These are phyloP conservation scores for Pelmatolapia mariae DNA, from an alignment of 2,113 vertebrate genomes.

Conservation along the genomic window DNA sequence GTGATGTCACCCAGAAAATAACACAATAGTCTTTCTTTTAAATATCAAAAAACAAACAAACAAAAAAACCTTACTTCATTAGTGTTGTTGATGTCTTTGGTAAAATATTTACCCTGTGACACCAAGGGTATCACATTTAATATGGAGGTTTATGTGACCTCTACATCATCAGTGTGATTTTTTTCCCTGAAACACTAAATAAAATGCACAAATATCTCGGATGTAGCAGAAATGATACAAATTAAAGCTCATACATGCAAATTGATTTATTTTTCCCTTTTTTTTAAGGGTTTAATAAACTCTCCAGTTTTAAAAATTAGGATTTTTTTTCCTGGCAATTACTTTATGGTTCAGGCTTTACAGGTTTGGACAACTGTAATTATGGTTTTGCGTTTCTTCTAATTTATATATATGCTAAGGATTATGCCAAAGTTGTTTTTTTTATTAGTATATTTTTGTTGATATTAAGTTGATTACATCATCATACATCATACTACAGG, in stretches of 20 bases:
- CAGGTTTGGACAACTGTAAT: background rate
- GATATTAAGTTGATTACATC: background rate
- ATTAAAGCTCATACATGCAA: background rate
- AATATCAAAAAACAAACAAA: background rate
- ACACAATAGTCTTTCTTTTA: background rate
- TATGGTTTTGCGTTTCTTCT: background rate
- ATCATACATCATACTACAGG: background rate
- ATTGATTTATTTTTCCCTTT: background rate
- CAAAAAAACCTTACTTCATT: background rate
- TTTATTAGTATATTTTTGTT: background rate
- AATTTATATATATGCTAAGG: background rate
- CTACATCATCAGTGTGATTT: background rate
- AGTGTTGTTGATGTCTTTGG: background rate
- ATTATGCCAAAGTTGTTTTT: background rate
- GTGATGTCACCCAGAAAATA: background rate
- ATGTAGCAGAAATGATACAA: background rate
- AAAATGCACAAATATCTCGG: background rate
- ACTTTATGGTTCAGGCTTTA: background rate
- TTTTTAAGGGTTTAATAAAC: background rate
- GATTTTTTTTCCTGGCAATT: background rate
- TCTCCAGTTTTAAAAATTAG: too few relatives aligned
- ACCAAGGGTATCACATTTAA: background rate
- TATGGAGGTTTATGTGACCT: background rate
- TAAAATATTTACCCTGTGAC: background rate
- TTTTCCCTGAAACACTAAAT: background rate